phyloP scores from a whole-genome alignment of 2,888 invertebrate species.

The Dryomyza anilis region DNA sequence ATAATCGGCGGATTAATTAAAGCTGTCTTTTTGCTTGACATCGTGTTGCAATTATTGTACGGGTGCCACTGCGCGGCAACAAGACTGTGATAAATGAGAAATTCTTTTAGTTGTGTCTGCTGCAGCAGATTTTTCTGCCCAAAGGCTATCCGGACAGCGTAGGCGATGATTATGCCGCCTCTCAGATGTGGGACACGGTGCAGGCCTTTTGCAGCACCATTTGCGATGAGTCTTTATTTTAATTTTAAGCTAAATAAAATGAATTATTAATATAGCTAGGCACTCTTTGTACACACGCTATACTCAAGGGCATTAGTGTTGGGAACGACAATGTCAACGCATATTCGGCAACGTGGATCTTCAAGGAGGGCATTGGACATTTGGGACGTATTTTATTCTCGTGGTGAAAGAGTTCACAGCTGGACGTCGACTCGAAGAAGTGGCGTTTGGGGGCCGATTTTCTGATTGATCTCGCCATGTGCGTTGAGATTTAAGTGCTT shows the following conservation, averaged over 20 bases:
- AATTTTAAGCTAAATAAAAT: too few species aligned
- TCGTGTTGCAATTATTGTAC: too few species aligned
- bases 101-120: conserved; percentile 54
- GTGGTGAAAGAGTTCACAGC: conserved; percentile 82
- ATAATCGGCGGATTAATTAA: too few species aligned
- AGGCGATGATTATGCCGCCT: conserved; percentile 81
- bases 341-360: conserved; percentile 92
- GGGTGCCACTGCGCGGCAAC: conserved; percentile 58
- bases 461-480: conserved; percentile 88
- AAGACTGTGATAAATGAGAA: conserved; percentile 56
- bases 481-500: conserved; percentile 78
- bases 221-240: conserved; percentile 65
- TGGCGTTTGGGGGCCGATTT: conserved; percentile 95
- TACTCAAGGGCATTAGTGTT: conserved; percentile 91
- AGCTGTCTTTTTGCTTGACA: too few species aligned
- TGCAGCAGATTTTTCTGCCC: conserved; percentile 59
- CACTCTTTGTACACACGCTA: conserved; percentile 90
- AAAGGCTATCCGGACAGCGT: conserved; percentile 91
- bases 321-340: conserved; percentile 86
- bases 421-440: conserved; percentile 92
- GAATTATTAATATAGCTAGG: too few species aligned
- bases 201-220: conserved; percentile 83
- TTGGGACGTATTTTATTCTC: conserved; percentile 87
- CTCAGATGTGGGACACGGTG: conserved; percentile 83
- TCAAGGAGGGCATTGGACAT: conserved; percentile 94